phyloP scores from a whole-genome alignment of 2,113 vertebrate genomes.

The Platichthys stellatus region DNA sequence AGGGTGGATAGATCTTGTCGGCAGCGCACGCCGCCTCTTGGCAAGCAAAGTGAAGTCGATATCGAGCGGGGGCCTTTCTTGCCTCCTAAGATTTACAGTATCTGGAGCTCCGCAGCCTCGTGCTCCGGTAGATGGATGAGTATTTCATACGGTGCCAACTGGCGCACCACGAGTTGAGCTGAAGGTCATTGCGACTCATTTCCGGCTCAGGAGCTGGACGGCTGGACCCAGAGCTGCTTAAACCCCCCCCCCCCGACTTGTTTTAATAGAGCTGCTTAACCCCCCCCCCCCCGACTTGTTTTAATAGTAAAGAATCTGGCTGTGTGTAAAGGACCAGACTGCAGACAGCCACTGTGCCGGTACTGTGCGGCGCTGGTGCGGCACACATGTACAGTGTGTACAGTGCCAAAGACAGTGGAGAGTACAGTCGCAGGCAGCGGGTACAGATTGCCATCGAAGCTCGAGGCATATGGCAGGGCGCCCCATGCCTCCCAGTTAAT shows the following conservation, averaged over 20 bases:
- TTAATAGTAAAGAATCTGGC: conserved; percentile 42
- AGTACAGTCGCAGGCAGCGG: conserved; percentile 53
- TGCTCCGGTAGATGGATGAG: conserved; percentile 76
- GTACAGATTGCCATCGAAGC: conserved; percentile 69
- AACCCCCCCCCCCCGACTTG: conserved; percentile 41
- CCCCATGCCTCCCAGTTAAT: conserved; percentile 76
- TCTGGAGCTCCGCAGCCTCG: conserved; percentile 63
- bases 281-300: conserved; percentile 34
- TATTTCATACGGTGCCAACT: conserved; percentile 72
- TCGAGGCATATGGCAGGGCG: conserved; percentile 75
- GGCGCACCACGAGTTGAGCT: conserved; percentile 74
- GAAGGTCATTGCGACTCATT: conserved; percentile 78
- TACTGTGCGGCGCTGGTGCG: conserved; percentile 30
- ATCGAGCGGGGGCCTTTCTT: conserved; percentile 59
- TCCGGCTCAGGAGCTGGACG: conserved; percentile 49
- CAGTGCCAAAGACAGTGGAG: conserved; percentile 50
- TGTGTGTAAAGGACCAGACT: conserved; percentile 34
- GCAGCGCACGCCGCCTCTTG: conserved; percentile 67
- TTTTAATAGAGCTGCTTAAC: conserved; percentile 53
- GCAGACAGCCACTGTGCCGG: conserved; percentile 8
- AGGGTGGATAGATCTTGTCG: conserved; percentile 73
- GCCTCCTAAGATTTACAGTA: conserved; percentile 74
- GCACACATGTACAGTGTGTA: conserved; percentile 38
- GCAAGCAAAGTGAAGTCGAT: conserved; percentile 68
- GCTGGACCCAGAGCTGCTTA: conserved; percentile 51